These are phyloP conservation scores for Mesembrinibis cayennensis DNA, from an alignment of 2,113 vertebrate species.

Conservation along the genomic window DNA sequence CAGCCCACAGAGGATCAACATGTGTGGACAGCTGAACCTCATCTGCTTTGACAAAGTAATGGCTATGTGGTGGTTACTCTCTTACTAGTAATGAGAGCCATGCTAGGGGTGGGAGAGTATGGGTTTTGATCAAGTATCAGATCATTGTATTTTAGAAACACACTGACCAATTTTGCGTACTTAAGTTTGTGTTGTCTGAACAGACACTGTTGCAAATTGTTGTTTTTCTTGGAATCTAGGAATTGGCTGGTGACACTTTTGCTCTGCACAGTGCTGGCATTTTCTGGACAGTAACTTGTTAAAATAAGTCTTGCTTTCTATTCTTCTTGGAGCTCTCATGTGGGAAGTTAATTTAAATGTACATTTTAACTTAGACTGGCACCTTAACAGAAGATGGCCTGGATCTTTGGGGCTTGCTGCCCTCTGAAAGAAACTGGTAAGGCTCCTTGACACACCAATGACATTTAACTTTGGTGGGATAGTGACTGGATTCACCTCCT, in stretches of 20 bases:
- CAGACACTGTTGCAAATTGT: not conserved
- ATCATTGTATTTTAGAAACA: not conserved
- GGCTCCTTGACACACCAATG: not conserved
- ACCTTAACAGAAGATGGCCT: slow-evolving; percentile 82
- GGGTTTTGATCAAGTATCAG: not conserved
- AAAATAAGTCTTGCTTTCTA: not conserved
- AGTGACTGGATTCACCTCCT: not conserved
- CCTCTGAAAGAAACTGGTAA: slow-evolving; percentile 73
- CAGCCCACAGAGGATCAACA: slow-evolving; percentile 81
- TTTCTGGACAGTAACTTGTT: not conserved
- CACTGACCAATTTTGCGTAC: not conserved
- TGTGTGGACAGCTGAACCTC: slow-evolving; percentile 81
- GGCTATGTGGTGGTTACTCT: not conserved
- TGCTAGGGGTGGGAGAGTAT: not conserved
- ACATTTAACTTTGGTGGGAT: not conserved
- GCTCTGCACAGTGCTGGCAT: not conserved
- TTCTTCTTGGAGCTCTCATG: not conserved
- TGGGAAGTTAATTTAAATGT: slow-evolving; percentile 31
- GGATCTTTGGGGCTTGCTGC: slow-evolving; percentile 78
- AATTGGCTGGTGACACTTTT: not conserved
- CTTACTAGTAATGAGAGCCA: not conserved
- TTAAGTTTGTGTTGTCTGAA: not conserved
- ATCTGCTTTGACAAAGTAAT: slow-evolving; percentile 84
- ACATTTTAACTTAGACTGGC: slow-evolving; percentile 76
- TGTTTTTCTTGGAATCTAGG: not conserved